Evolutionary conservation across 2,888 invertebrate species (phyloP).

Genomic region (Cheilosia scutellata): DNA sequence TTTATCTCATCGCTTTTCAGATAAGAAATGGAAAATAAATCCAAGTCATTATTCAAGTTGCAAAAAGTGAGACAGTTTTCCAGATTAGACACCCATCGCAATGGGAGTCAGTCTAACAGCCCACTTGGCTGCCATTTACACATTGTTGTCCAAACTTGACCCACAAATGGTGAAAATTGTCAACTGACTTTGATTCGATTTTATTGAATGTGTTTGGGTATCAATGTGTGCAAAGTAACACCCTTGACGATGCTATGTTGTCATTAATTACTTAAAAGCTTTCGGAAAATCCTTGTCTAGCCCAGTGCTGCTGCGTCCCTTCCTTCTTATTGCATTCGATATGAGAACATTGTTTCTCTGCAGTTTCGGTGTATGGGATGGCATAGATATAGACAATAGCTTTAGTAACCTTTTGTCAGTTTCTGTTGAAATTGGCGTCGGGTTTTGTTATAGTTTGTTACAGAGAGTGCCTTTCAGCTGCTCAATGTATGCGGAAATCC

Average conservation of each 20-base stretch:
- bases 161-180: conserved; percentile 30
- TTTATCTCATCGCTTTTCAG: conserved; percentile 50
- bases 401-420: conserved; percentile 63
- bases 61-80: conserved; percentile 14
- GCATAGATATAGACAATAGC: conserved; percentile 22
- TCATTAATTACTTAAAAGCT: conserved; percentile 74
- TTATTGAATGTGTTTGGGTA: background rate
- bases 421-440: conserved; percentile 56
- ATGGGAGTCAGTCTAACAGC: background rate
- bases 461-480: conserved; percentile 33
- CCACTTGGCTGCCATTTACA: conserved; percentile 3
- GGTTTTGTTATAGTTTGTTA: conserved; percentile 57
- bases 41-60: conserved; percentile 21
- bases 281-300: conserved; percentile 61
- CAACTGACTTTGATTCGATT: conserved; percentile 43
- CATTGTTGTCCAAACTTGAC: conserved; percentile 44
- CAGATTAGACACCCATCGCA: conserved; percentile 1
- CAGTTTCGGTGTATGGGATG: conserved; percentile 20
- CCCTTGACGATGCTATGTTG: conserved; percentile 37
- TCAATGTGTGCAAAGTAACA: conserved; percentile 23
- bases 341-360: conserved; percentile 16
- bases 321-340: conserved; percentile 5
- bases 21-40: conserved; percentile 31
- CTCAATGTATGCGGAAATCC: conserved; percentile 41
- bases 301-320: conserved; percentile 7